phyloP scores from a whole-genome alignment of 2,797 vertebrate species.

The Toxotes lorentzi region DNA sequence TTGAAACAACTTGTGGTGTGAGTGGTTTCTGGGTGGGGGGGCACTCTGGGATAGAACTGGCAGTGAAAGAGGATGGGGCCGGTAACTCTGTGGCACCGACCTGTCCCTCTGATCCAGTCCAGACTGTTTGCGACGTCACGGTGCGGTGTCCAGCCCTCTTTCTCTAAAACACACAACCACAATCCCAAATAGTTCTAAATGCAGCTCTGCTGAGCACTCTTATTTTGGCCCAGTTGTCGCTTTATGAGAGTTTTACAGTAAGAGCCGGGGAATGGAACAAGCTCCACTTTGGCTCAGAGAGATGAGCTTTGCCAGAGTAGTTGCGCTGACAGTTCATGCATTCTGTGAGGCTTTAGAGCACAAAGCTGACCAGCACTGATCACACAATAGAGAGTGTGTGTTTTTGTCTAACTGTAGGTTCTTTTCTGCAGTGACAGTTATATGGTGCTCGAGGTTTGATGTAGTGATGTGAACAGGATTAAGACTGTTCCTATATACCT shows the following conservation, averaged over 20 bases:
- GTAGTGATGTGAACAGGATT: conserved; percentile 30
- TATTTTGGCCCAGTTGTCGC: conserved; percentile 64
- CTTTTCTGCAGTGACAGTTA: conserved; percentile 54
- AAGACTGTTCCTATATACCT: conserved; percentile 19
- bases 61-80: conserved; percentile 41
- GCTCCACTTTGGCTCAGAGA: conserved; percentile 58
- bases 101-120: conserved; percentile 81
- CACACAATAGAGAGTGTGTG: conserved; percentile 14
- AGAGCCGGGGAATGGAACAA: conserved; percentile 69
- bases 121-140: conserved; percentile 81
- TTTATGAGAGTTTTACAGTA: conserved; percentile 73
- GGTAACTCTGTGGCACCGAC: conserved; percentile 66
- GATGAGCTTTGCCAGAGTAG: conserved; percentile 76
- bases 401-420: conserved; percentile 38
- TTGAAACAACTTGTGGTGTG: conserved; percentile 76
- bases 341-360: conserved; percentile 40
- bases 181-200: conserved; percentile 80
- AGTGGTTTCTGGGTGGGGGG: conserved; percentile 65
- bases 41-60: conserved; percentile 63
- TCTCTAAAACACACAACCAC: conserved; percentile 78
- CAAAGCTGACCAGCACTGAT: conserved; percentile 32
- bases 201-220: conserved; percentile 65
- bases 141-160: conserved; percentile 73
- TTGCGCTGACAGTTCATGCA: conserved; percentile 53
- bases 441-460: conserved; percentile 28